Conservation (phyloP, 2,888 invertebrate genomes). For the Nephrocerus scutellatus region DNA sequence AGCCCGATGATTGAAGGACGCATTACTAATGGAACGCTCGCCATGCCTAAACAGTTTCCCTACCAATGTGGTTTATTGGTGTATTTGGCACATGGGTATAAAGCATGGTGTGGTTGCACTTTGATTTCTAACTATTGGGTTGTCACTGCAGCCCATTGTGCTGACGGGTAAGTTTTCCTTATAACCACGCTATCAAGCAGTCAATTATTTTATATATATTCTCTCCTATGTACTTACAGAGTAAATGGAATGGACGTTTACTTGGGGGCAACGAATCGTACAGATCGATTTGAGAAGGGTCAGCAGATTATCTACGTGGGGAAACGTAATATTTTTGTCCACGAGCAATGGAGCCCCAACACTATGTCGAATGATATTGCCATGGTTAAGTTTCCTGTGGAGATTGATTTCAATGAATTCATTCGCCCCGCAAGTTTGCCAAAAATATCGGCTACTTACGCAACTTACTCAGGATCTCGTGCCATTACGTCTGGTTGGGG, state of each 20-base stretch:
- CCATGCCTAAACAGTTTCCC: slow-evolving; percentile 23
- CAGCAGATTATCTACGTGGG: slow-evolving; percentile 31
- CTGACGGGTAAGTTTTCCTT: slow-evolving; percentile 5
- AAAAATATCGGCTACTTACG: slow-evolving; percentile 17
- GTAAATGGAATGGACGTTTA: slow-evolving; percentile 34
- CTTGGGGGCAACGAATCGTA: slow-evolving; percentile 33
- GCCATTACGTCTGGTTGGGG: slow-evolving; percentile 42
- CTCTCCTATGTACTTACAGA: slow-evolving; percentile 5
- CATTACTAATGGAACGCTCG: slow-evolving; percentile 25
- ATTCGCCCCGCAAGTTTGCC: slow-evolving; percentile 34
- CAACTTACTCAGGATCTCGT: slow-evolving; percentile 26
- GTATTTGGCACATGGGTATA: not conserved
- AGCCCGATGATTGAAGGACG: slow-evolving; percentile 16
- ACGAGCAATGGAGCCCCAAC: slow-evolving; percentile 38
- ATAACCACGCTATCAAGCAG: no score
- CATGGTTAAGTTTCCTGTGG: slow-evolving; percentile 42
- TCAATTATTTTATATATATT: no score
- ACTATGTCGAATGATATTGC: slow-evolving; percentile 47
- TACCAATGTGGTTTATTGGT: slow-evolving; percentile 22
- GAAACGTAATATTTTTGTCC: slow-evolving; percentile 33
- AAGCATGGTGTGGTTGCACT: slow-evolving; percentile 19
- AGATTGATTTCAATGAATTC: slow-evolving; percentile 37
- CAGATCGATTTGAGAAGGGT: slow-evolving; percentile 26
- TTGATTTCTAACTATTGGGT: slow-evolving; percentile 7
- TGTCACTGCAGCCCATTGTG: slow-evolving; percentile 15